Base-by-base conservation (phyloP, 2,888 invertebrate species). In the Clunio marinus region DNA sequence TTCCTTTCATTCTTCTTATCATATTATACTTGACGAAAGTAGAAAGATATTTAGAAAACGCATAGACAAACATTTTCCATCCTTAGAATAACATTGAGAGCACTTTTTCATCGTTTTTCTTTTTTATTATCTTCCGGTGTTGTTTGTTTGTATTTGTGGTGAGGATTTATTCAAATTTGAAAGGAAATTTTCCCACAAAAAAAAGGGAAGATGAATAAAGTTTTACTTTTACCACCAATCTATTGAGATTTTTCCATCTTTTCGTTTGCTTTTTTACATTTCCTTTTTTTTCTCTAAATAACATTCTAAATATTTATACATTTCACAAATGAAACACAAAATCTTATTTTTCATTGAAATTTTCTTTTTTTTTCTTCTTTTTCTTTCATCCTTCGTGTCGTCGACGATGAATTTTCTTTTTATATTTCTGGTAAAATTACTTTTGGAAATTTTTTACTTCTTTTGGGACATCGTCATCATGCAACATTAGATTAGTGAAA, bases 401-500 rank as follows among this genome's bases (percentile, higher is more conserved):
- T 32, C 32, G 32, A 32, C 32, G n/a, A 32, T 10, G 10, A 32
- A 45, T 45, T 45, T n/a, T n/a, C n/a, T n/a, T n/a, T n/a, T 15
- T 15, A 45, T 45, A 15, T 7, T 45, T 45, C n/a, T n/a, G n/a
- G n/a, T n/a, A n/a, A n/a, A n/a, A n/a, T n/a, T n/a, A n/a, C n/a
- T n/a, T 7, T 15, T 45, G 45, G 45, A 45, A 45, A 45, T 10
- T 45, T 5, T 45, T 45, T 15, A 15, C 8, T n/a, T n/a, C n/a
- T n/a, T n/a, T n/a, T n/a, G n/a, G n/a, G n/a, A n/a, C n/a, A n/a
- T 32, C 32, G 5, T 32, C 32, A 32, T 32, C 10, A 5, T 32
- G n/a, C n/a, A n/a, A n/a, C 35, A 59, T 75, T 80, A 86, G 85
- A 81, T 82, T 85, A 81, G 84, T 86, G 81, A 85, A 84, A 79